Percentiles rank a stretch among this genome's conserved stretches.
These are phyloP conservation scores for Patella vulgata DNA, from an alignment of 1,140 invertebrate species.

Conservation along the genomic window DNA sequence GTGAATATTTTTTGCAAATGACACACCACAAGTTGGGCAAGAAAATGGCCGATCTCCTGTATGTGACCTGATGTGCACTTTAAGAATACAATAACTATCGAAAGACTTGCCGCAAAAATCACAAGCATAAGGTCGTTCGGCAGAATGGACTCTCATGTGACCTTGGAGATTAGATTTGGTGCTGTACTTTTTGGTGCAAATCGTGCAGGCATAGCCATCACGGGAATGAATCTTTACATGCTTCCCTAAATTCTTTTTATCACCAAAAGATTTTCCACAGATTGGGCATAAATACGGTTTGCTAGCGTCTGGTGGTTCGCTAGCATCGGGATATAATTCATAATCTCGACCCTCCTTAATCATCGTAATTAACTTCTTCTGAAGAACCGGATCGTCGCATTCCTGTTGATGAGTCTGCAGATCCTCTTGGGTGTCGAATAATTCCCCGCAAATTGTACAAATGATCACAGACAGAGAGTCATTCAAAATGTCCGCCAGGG, in stretches of 20 bases:
- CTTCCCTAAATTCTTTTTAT: constrained; percentile 25
- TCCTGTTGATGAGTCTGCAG: constrained; percentile 18
- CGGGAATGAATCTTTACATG: constrained; percentile 36
- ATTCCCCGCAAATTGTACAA: constrained; percentile 25
- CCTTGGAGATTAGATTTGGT: constrained; percentile 76
- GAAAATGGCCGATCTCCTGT: constrained; percentile 78
- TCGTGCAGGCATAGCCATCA: constrained; percentile 32
- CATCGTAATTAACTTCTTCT: constrained; percentile 6
- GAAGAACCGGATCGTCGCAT: constrained; percentile 12
- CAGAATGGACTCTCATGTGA: constrained; percentile 72
- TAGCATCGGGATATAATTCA: constrained; percentile 4
- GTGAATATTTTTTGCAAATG: constrained; percentile 54
- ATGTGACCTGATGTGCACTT: constrained; percentile 82
- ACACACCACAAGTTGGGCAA: constrained; percentile 68
- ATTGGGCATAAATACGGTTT: constrained; percentile 37
- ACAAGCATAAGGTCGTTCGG: constrained; percentile 69
- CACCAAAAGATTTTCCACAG: constrained; percentile 36
- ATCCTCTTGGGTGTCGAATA: constrained; percentile 11
- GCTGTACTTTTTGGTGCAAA: constrained; percentile 40
- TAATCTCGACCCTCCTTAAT: constrained; percentile 6
- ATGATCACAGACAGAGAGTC: background rate
- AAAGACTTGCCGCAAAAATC: constrained; percentile 86
- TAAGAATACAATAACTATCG: constrained; percentile 87
- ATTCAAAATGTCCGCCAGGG: background rate
- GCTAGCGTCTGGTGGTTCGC: constrained; percentile 3